Base-by-base conservation (phyloP, 2,113 vertebrate species). In the Hyperoodon ampullatus region DNA sequence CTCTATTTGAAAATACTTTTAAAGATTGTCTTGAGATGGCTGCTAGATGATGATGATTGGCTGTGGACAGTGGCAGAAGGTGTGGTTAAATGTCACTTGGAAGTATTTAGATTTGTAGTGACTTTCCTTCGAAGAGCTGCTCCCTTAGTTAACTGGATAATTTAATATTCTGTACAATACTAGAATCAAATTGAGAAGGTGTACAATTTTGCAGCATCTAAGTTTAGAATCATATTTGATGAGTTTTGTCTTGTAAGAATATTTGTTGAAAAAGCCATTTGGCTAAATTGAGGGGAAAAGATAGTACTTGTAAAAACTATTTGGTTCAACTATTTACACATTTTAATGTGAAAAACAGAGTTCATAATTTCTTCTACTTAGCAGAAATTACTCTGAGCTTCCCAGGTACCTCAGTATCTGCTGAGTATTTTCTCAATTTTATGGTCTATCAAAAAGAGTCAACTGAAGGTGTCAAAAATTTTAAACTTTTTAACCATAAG, bases 191-290 rank as follows among this genome's bases (percentile, higher is more conserved):
- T 18, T 28, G 26, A 96, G 88, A 93, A 70, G 39, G 63, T 28
- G 42, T 68, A 83, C 13, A 74, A 58, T 95, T 95, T 92, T 75
- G 6, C 42, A 87, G 13, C 23, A 87, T 55, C n/a, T 86, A 86
- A 91, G 86, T 72, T 95, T 89, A 95, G 28, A 42, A 60, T 44
- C 75, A 53, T 80, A 58, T 65, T 78, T 95, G 58, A 94, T 71
- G 39, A 95, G 33, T 92, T 93, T 86, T 55, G 47, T 80, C 71
- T 33, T 88, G 0, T 87, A 92, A 80, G 94, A 92, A 75, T 60
- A 94, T 90, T 93, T 89, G 42, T 75, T 95, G 63, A 86, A 83
- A 97, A 94, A 88, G 13, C 47, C 44, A 80, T 50, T 50, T 93
- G 81, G 18, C 44, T 70, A 90, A 84, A 78, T 80, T 75, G 35